These are phyloP conservation scores for Lasioglossum villosulum DNA, from an alignment of 2,888 invertebrate species.

Conservation along the genomic window DNA sequence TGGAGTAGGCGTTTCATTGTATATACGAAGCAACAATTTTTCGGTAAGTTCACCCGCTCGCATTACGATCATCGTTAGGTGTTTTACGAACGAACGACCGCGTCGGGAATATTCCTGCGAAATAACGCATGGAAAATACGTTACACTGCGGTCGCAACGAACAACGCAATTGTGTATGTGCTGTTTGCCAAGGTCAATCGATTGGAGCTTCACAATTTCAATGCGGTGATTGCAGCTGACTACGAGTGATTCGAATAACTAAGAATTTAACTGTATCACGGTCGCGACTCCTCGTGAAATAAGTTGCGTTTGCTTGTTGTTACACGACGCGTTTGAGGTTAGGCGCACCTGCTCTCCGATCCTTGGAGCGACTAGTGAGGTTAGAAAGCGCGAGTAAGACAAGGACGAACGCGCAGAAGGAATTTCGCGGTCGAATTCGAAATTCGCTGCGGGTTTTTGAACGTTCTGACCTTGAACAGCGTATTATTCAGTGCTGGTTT, in stretches of 20 bases:
- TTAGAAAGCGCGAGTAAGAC: slow-evolving; percentile 26
- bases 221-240: background rate
- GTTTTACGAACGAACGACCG: background rate
- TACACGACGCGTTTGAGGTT: slow-evolving; percentile 42
- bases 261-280: background rate
- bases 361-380: slow-evolving; percentile 40
- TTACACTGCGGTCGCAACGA: background rate
- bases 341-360: slow-evolving; percentile 36
- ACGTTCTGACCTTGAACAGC: no score
- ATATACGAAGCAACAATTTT: background rate
- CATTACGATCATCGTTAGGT: background rate
- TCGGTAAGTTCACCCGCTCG: slow-evolving; percentile 40
- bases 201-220: slow-evolving; percentile 18
- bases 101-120: background rate
- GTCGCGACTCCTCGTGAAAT: no score
- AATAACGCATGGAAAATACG: background rate
- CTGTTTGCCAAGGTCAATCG: slow-evolving; percentile 33
- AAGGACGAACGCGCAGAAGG: background rate
- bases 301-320: background rate
- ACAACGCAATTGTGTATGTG: slow-evolving; percentile 44
- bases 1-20: slow-evolving; percentile 40
- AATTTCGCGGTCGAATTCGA: slow-evolving; percentile 13
- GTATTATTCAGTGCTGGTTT: background rate
- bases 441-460: background rate
- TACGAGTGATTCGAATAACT: background rate